Evolutionary conservation across 2,888 invertebrate genomes (phyloP), one percentile per base, ranked within the genome.

Genomic region (Meganola albula): DNA sequence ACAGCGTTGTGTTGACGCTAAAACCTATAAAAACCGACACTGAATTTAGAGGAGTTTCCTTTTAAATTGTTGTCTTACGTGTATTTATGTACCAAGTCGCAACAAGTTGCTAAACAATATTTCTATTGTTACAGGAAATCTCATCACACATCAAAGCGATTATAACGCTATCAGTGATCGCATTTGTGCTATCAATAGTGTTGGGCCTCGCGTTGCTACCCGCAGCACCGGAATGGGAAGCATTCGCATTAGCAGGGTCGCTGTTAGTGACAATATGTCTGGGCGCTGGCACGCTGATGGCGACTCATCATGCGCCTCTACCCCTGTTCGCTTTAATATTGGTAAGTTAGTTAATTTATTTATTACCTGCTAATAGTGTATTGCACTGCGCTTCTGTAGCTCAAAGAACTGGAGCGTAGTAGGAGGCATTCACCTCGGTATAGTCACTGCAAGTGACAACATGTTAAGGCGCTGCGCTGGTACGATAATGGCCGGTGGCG

Each of bases 271-370:
- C 90, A 2, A 62, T 79, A 14, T 76, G 87, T 24, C 79, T 91
- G 0, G 89, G 90, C 0, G 80, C 87, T 2, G 88, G 90, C 4
- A 88, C 90, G n/a, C 73, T 91, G 27, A 78, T 91, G 55, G 90
- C 88, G 0, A 90, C 90, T 2, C 78, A 88, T 34, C 89, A 88
- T 53, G 89, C 88, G 11, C 90, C 90, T 7, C 59, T 93, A 49
- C 92, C 94, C 1, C 87, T 95, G 21, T 95, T 94, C 63, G 91
- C 93, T 14, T 84, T 94, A 2, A 89, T 95, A 51, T 76, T 95
- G 75, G 90, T 90, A 59, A 82, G 85, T 66, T 10, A 11, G n/a
- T 24, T 11, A 8, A 7, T n/a, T 16, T 22, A 34, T 10, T 6
- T 7, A n/a, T 10, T n/a, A 4, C n/a, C n/a, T n/a, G n/a, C n/a